Evolutionary conservation across 2,888 invertebrate genomes (phyloP).

Genomic region (Cryptophagus acutangulus): DNA sequence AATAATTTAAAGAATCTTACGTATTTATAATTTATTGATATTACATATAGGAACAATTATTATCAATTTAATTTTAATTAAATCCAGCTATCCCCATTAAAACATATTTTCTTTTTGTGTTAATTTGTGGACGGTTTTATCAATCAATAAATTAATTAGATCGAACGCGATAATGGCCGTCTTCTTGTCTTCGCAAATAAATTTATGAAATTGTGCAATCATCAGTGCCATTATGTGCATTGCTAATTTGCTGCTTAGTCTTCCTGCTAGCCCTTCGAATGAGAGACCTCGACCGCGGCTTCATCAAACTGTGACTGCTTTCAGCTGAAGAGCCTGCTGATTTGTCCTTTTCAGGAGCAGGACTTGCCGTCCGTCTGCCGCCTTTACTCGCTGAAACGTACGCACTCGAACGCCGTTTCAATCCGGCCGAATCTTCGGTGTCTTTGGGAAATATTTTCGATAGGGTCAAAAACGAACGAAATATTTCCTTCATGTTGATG

Average conservation of each 20-base stretch:
- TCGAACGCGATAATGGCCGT: too few relatives aligned
- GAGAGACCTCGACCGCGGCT: constrained; percentile 55
- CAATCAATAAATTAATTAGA: too few relatives aligned
- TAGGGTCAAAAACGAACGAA: constrained; percentile 71
- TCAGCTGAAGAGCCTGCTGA: constrained; percentile 26
- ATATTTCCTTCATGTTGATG: constrained; percentile 72
- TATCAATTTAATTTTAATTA: too few relatives aligned
- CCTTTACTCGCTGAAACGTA: constrained; percentile 57
- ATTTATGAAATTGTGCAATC: constrained; percentile 68
- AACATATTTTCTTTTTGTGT: too few relatives aligned
- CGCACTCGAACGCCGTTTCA: constrained; percentile 71
- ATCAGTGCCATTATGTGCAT: constrained; percentile 54
- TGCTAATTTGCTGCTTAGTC: constrained; percentile 72
- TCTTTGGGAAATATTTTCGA: constrained; percentile 66
- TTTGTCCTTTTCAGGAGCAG: constrained; percentile 40
- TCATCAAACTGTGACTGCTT: constrained; percentile 34
- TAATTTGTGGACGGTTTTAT: too few relatives aligned
- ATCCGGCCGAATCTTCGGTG: constrained; percentile 54
- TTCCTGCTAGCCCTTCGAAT: constrained; percentile 76
- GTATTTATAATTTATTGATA: too few relatives aligned
- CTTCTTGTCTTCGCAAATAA: too few relatives aligned
- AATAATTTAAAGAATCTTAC: too few relatives aligned
- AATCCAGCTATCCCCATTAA: too few relatives aligned
- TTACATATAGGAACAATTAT: too few relatives aligned
- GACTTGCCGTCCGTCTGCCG: constrained; percentile 45